These are phyloP conservation scores for Papilio protenor DNA, from an alignment of 2,888 invertebrate species.

Conservation along the genomic window DNA sequence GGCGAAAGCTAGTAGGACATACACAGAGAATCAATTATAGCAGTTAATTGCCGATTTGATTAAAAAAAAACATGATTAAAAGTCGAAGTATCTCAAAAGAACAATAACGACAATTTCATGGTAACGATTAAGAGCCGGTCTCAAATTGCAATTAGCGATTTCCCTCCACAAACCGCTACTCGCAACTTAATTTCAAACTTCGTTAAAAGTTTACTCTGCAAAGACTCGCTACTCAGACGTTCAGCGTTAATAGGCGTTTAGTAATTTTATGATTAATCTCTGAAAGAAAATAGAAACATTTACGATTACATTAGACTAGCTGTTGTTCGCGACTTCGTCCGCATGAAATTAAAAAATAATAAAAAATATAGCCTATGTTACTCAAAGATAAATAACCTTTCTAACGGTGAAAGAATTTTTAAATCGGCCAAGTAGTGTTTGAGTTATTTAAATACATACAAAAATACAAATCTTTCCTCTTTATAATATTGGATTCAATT, in stretches of 20 bases:
- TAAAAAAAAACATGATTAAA: not conserved
- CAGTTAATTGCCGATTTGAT: not conserved
- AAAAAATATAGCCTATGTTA: too few species aligned
- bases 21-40: not conserved
- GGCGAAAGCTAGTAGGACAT: not conserved
- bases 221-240: constrained; percentile 21
- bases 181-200: constrained; percentile 35
- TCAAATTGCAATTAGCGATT: constrained; percentile 37
- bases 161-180: constrained; percentile 28
- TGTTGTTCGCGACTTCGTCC: too few species aligned
- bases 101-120: not conserved
- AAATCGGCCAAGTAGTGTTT: too few species aligned
- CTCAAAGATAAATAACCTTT: too few species aligned
- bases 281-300: not conserved
- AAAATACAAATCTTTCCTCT: too few species aligned
- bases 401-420: too few species aligned
- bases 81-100: not conserved
- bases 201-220: constrained; percentile 29
- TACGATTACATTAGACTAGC: too few species aligned
- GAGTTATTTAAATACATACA: too few species aligned
- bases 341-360: too few species aligned
- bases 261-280: constrained; percentile 10
- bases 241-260: constrained; percentile 25
- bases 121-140: constrained; percentile 15
- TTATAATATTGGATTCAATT: too few species aligned